These are phyloP conservation scores for Trachelus troglodyta DNA, from an alignment of 2,888 invertebrate genomes.

Conservation along the genomic window DNA sequence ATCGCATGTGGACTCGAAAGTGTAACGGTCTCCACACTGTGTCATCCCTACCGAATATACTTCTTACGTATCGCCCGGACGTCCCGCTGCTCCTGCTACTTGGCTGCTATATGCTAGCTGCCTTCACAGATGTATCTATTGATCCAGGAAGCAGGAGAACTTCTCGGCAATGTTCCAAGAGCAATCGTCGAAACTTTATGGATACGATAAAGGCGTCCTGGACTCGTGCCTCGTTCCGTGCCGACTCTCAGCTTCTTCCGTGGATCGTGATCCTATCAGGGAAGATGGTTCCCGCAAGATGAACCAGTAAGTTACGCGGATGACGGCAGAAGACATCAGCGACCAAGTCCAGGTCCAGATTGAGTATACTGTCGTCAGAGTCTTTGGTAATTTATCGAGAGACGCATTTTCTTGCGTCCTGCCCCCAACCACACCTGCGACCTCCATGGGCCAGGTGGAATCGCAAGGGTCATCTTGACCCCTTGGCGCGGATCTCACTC, in stretches of 20 bases:
- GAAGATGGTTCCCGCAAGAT: not conserved
- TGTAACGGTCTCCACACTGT: not conserved
- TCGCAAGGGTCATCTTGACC: too few relatives aligned
- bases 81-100: not conserved
- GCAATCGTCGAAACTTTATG: not conserved
- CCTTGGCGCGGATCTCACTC: too few relatives aligned
- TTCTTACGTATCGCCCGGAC: not conserved
- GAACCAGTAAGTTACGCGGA: not conserved
- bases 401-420: too few relatives aligned
- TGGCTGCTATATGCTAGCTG: not conserved
- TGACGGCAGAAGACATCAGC: not conserved
- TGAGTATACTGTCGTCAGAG: not conserved
- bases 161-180: not conserved
- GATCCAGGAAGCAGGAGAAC: not conserved
- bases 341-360: not conserved
- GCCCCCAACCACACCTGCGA: not conserved
- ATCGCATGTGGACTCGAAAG: not conserved
- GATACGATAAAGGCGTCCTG: not conserved
- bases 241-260: not conserved
- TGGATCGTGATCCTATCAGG: not conserved
- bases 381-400: not conserved
- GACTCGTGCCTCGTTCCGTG: too few relatives aligned
- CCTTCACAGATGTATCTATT: not conserved
- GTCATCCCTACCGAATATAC: not conserved
- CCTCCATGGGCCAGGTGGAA: not conserved